phyloP scores from a whole-genome alignment of 2,888 invertebrate species.

The Sesia apiformis region DNA sequence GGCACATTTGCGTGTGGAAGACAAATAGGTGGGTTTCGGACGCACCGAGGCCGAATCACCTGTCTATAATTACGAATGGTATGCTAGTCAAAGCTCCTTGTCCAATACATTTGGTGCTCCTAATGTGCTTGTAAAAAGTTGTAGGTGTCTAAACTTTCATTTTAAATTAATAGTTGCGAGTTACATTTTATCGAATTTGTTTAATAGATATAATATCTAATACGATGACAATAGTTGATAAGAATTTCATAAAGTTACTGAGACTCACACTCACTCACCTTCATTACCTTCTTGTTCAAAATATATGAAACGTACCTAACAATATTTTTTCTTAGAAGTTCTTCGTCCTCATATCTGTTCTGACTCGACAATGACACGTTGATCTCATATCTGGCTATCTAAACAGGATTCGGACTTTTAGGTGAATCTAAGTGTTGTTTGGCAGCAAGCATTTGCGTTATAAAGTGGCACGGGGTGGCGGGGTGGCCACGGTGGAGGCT shows the following conservation, averaged over 20 bases:
- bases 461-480: slow-evolving; percentile 19
- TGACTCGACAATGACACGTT: no score
- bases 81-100: slow-evolving; percentile 28
- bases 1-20: slow-evolving; percentile 71
- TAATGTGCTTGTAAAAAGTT: background rate
- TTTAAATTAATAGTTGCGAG: background rate
- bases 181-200: no score
- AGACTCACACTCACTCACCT: no score
- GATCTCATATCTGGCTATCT: background rate
- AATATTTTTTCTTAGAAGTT: no score
- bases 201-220: no score
- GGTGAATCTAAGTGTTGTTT: slow-evolving; percentile 1
- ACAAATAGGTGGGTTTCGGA: slow-evolving; percentile 59
- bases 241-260: no score
- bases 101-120: slow-evolving; percentile 25
- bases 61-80: slow-evolving; percentile 50
- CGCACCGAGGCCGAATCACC: slow-evolving; percentile 47
- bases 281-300: no score
- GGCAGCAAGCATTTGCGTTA: slow-evolving; percentile 15
- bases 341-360: no score
- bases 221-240: no score
- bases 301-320: no score
- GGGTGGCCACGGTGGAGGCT: slow-evolving; percentile 28
- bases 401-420: background rate
- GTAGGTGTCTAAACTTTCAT: background rate